A percentile compares a stretch with the other conserved stretches of the same genome.
These are phyloP conservation scores for Tridacna gigas DNA, from an alignment of 2,888 invertebrate species.

Conservation along the genomic window DNA sequence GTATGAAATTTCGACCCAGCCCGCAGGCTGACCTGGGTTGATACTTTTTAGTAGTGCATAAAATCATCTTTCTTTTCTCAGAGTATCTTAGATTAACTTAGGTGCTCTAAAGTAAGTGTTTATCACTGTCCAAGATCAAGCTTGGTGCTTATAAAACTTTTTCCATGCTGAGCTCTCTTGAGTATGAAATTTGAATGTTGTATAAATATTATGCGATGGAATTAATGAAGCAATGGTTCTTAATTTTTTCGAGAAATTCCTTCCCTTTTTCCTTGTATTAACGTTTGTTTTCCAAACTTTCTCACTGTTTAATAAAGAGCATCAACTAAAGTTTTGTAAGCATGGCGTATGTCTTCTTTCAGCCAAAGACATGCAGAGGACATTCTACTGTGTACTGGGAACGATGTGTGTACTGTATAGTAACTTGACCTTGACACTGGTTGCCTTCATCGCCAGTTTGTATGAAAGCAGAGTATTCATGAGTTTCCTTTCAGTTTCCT, in stretches of 20 bases:
- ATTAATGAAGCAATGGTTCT: too few relatives aligned
- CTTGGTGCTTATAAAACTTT: not conserved
- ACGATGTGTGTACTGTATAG: not conserved
- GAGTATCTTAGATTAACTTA: too few relatives aligned
- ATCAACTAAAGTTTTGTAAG: too few relatives aligned
- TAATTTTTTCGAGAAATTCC: too few relatives aligned
- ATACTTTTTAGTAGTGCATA: not conserved
- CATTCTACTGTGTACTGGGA: not conserved
- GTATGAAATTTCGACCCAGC: not conserved
- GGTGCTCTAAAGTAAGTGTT: too few relatives aligned
- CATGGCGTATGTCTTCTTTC: not conserved
- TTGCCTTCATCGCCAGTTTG: not conserved
- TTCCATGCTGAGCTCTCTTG: too few relatives aligned
- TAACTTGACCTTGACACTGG: not conserved
- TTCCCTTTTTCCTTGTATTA: too few relatives aligned
- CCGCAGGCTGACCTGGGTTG: too few relatives aligned
- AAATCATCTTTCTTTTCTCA: not conserved
- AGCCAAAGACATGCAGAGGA: not conserved
- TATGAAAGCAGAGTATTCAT: not conserved
- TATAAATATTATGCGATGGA: too few relatives aligned
- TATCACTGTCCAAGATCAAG: not conserved
- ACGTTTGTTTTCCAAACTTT: too few relatives aligned
- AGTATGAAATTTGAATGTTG: too few relatives aligned
- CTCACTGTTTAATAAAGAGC: too few relatives aligned
- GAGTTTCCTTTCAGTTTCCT: not conserved